Percentiles rank a stretch among this genome's conserved stretches.
These are phyloP conservation scores for Heterochromis multidens DNA, from an alignment of 2,113 vertebrate genomes.

Conservation along the genomic window DNA sequence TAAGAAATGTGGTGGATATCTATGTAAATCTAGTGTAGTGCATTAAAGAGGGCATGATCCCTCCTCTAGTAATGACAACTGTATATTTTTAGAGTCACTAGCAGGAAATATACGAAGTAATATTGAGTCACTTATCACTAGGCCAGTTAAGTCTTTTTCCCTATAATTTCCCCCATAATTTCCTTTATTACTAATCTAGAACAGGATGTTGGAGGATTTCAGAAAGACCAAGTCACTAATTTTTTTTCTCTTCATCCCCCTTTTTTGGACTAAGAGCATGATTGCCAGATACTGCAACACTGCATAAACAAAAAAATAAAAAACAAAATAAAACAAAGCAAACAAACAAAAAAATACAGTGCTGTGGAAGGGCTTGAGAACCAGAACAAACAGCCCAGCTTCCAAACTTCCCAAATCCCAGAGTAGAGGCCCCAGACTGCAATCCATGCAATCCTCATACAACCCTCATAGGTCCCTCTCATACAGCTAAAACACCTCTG, in stretches of 20 bases:
- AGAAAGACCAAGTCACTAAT: neutral
- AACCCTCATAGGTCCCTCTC: too few species aligned
- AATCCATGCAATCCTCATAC: too few species aligned
- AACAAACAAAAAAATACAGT: neutral
- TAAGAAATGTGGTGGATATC: neutral
- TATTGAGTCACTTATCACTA: neutral
- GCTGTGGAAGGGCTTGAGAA: too few species aligned
- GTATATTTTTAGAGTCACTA: neutral
- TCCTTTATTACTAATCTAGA: neutral
- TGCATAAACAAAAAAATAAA: too few species aligned
- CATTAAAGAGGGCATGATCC: neutral
- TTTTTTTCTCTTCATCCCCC: neutral
- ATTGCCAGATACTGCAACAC: rapidly evolving
- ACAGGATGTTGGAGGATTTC: neutral
- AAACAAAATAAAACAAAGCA: neutral
- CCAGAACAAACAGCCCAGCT: neutral
- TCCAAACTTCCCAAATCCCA: neutral
- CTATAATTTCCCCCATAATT: neutral
- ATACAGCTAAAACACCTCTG: too few species aligned
- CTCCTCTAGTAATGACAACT: neutral
- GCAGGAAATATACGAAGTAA: neutral
- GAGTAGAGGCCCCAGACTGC: too few species aligned
- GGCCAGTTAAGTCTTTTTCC: neutral
- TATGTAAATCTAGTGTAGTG: neutral
- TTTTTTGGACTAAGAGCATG: neutral